phyloP scores from a whole-genome alignment of 2,888 invertebrate genomes.

The Chorisops tibialis region DNA sequence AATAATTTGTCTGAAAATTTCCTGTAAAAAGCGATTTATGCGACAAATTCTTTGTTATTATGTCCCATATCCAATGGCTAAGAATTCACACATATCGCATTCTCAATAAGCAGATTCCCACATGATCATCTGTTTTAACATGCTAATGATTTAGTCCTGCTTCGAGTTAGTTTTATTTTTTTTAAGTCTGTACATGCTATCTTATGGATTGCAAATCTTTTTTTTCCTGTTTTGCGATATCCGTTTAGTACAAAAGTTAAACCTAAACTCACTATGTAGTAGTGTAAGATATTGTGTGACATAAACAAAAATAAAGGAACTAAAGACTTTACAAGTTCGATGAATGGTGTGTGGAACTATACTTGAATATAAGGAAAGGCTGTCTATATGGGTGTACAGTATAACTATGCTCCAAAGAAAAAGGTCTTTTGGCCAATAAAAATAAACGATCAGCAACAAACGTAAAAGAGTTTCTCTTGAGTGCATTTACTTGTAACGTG shows the following conservation, averaged over 20 bases:
- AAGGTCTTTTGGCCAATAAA: conserved; percentile 24
- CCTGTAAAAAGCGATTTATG: conserved; percentile 21
- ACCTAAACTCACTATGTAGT: background rate
- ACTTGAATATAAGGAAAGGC: background rate
- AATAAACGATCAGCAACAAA: conserved; percentile 25
- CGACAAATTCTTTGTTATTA: conserved; percentile 4
- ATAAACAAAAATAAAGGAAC: background rate
- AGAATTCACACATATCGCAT: background rate
- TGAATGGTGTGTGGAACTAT: conserved; percentile 16
- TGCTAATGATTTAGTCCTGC: conserved; percentile 24
- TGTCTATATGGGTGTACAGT: too few species aligned
- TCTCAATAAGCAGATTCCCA: conserved; percentile 22
- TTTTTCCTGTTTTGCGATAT: background rate
- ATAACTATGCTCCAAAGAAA: background rate
- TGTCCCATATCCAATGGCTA: conserved; percentile 3
- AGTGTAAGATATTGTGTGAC: conserved; percentile 7
- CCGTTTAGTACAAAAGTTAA: background rate
- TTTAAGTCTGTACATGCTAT: background rate
- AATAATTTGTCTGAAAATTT: conserved; percentile 21
- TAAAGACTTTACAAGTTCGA: conserved; percentile 10
- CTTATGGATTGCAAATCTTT: background rate
- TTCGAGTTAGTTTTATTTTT: conserved; percentile 1
- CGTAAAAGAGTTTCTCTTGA: conserved; percentile 44
- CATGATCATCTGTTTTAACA: conserved; percentile 16
- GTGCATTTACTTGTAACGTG: conserved; percentile 54